phyloP scores from a whole-genome alignment of 1,140 invertebrate species.

The Hypsibius dujardini region DNA sequence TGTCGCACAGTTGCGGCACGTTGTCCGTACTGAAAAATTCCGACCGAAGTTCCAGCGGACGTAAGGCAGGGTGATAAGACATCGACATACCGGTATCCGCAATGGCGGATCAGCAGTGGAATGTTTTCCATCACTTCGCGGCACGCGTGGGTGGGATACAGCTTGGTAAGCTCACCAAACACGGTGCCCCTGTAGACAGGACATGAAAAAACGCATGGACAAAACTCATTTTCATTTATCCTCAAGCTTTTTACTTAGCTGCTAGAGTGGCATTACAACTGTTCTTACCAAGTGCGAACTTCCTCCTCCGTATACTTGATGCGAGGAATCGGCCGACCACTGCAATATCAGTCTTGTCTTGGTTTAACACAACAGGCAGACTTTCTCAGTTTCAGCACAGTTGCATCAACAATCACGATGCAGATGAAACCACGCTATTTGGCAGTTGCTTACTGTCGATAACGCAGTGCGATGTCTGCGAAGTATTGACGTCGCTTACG shows the following conservation, averaged over 20 bases:
- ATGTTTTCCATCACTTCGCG: slow-evolving; percentile 88
- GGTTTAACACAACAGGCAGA: too few relatives aligned
- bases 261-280: not conserved
- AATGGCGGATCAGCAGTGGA: slow-evolving; percentile 79
- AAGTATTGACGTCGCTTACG: slow-evolving; percentile 76
- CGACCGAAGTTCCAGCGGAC: too few relatives aligned
- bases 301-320: slow-evolving; percentile 82
- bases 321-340: slow-evolving; percentile 76
- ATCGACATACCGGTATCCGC: slow-evolving; percentile 62
- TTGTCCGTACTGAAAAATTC: slow-evolving; percentile 50
- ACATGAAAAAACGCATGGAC: too few relatives aligned
- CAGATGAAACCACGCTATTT: too few relatives aligned
- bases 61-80: too few relatives aligned
- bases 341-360: slow-evolving; percentile 41
- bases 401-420: too few relatives aligned
- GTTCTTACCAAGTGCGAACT: slow-evolving; percentile 74
- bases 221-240: too few relatives aligned
- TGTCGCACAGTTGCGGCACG: slow-evolving; percentile 78
- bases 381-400: too few relatives aligned
- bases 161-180: slow-evolving; percentile 68
- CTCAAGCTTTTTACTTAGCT: too few relatives aligned
- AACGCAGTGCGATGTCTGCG: slow-evolving; percentile 77
- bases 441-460: slow-evolving; percentile 71
- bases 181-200: slow-evolving; percentile 67
- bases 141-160: slow-evolving; percentile 81